Conservation (phyloP, 2,888 invertebrate genomes). For the Conus canariensis region DNA sequence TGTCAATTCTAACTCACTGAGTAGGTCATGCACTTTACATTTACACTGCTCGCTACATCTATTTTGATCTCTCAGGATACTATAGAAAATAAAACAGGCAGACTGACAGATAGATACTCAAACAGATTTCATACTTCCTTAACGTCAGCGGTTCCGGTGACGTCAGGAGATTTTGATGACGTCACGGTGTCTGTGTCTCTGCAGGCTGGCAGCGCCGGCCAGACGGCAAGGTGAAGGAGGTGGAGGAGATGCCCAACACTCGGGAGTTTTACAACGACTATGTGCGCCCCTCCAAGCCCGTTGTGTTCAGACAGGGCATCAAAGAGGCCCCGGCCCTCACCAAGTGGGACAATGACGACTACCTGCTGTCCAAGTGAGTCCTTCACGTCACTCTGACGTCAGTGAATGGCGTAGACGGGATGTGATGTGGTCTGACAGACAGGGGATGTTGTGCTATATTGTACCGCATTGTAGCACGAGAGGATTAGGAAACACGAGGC, state of each 20-base stretch:
- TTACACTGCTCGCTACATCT: too few relatives aligned
- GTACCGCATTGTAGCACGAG: too few relatives aligned
- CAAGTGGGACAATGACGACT: constrained; percentile 72
- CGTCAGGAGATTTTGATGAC: not conserved
- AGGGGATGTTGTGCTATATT: not conserved
- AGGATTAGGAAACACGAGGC: too few relatives aligned
- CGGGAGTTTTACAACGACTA: constrained; percentile 71
- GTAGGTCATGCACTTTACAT: too few relatives aligned
- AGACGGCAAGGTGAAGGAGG: constrained; percentile 68
- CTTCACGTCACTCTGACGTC: too few relatives aligned
- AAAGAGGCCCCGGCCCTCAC: constrained; percentile 65
- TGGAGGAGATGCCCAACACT: constrained; percentile 61
- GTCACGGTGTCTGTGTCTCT: not conserved
- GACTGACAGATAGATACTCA: too few relatives aligned
- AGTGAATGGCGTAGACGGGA: not conserved
- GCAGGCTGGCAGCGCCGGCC: constrained; percentile 75
- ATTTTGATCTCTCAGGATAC: too few relatives aligned
- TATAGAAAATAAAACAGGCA: too few relatives aligned
- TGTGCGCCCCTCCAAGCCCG: constrained; percentile 65
- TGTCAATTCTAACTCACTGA: too few relatives aligned
- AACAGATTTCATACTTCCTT: too few relatives aligned
- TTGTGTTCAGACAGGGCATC: constrained; percentile 68
- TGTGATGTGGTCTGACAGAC: not conserved
- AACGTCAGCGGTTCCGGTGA: too few relatives aligned
- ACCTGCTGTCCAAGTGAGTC: constrained; percentile 69